Base-by-base conservation (phyloP, 2,888 invertebrate genomes). In the Seladonia tumulorum region DNA sequence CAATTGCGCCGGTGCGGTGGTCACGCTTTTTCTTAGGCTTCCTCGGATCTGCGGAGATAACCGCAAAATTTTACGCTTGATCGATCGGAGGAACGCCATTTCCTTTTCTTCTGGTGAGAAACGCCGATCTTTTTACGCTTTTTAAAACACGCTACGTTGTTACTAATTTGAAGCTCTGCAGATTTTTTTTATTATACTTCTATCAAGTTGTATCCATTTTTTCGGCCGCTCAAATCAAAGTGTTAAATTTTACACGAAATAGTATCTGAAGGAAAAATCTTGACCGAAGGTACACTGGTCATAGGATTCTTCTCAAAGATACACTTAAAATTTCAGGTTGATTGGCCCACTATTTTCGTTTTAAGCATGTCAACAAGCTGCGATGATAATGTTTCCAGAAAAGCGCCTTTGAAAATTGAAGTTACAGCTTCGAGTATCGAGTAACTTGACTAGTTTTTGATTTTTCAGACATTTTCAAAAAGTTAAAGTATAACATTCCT, bases 1-100 rank as follows among this genome's bases (percentile, higher is more conserved):
- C 75, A 81, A 81, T 81, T 81, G 76, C 53, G 45, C 22, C 29
- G 29, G 66, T n/a, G 49, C 29, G 29, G 66, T n/a, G 49, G 35
- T 45, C 66, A 49, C 72, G 25, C 35, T 75, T 82, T 82, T 82
- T 75, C 18, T 42, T 25, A 5, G 16, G 35, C 49, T 49, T 57
- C 16, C 18, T 25, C 57, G 29, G 18, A 29, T 16, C 42, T n/a
- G 47, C 49, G 45, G 45, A 60, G 42, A 47, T 16, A 35, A 66
- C 35, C 63, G 63, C 63, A 18, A 82, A 75, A 77, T 66, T 70
- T 60, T 57, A 47, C 74, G 63, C 47, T 75, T 35, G 70, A n/a
- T 74, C 22, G 63, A 29, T 29, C 63, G 8, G 29, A 63, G 29
- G 8, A 12, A 22, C 57, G 57, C n/a, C 57, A 57, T n/a, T 57